Percentiles rank a stretch among this genome's conserved stretches.
Evolutionary conservation across 2,797 vertebrate genomes (phyloP).

Genomic region (Geotrypetes seraphini): DNA sequence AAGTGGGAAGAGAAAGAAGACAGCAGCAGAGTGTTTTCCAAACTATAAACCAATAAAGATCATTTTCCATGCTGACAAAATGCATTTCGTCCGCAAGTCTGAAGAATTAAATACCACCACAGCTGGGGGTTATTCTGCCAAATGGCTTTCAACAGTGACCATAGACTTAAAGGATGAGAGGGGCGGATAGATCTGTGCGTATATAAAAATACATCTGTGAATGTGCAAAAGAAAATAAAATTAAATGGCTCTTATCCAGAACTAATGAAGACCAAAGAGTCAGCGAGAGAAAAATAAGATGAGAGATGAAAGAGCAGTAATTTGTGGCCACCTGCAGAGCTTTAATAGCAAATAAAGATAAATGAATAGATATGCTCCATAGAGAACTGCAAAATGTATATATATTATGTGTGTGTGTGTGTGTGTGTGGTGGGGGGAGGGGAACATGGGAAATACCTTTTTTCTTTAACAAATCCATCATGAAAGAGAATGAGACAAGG

Average conservation of each 20-base stretch:
- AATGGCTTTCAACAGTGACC: constrained; percentile 81
- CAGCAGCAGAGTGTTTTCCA: constrained; percentile 30
- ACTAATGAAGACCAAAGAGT: constrained; percentile 43
- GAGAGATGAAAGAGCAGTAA: constrained; percentile 34
- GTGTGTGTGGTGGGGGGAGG: constrained; percentile 34
- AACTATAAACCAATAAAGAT: constrained; percentile 56
- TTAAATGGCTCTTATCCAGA: constrained; percentile 44
- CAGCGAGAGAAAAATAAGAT: constrained; percentile 33
- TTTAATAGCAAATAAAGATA: constrained; percentile 48
- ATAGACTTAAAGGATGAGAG: constrained; percentile 56
- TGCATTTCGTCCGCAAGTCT: constrained; percentile 69
- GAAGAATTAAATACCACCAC: constrained; percentile 73
- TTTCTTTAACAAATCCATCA: constrained; percentile 51
- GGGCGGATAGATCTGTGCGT: constrained; percentile 3
- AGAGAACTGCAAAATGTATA: constrained; percentile 56
- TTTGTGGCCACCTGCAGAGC: constrained; percentile 64
- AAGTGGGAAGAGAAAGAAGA: constrained; percentile 29
- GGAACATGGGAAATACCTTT: constrained; percentile 44
- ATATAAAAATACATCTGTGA: constrained; percentile 41
- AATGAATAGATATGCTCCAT: constrained; percentile 49
- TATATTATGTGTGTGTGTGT: constrained; percentile 47
- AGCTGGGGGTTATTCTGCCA: constrained; percentile 72
- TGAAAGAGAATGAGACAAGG: constrained; percentile 62
- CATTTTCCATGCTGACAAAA: constrained; percentile 73
- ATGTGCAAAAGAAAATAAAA: constrained; percentile 29